Conservation (phyloP, 2,113 vertebrate species). For the Oxyruncus cristatus region DNA sequence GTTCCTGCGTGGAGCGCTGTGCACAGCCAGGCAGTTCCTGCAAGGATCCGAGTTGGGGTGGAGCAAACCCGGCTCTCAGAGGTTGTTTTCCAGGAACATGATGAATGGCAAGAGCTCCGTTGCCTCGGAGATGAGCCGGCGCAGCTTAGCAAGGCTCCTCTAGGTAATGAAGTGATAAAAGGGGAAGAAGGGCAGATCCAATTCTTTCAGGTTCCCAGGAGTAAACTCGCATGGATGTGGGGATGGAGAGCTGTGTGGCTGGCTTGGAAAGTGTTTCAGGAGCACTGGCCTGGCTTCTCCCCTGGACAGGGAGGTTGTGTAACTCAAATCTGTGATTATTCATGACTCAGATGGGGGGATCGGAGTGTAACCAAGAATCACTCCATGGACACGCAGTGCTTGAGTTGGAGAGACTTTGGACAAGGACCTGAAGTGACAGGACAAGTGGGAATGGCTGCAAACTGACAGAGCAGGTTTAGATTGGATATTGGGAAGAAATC, state of each 20-base stretch:
- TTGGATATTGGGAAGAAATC: background rate
- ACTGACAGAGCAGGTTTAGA: background rate
- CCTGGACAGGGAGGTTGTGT: accelerated
- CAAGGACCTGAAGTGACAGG: background rate
- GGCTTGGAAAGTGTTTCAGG: background rate
- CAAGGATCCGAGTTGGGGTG: accelerated
- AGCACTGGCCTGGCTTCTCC: background rate
- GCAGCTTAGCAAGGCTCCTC: background rate
- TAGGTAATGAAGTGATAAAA: background rate
- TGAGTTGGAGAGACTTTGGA: background rate
- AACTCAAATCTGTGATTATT: background rate
- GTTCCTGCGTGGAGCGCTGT: background rate
- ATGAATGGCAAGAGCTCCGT: background rate
- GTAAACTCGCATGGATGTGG: accelerated
- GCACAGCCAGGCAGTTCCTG: background rate
- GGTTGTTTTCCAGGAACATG: background rate
- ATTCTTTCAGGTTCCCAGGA: background rate
- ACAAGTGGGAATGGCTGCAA: background rate
- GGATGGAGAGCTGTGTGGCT: background rate
- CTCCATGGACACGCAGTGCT: background rate
- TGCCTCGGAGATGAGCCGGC: background rate
- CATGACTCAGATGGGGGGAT: background rate
- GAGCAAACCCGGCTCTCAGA: background rate
- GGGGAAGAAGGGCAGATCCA: background rate
- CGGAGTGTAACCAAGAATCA: accelerated